Evolutionary conservation across 2,113 vertebrate species (phyloP).

Genomic region (Dasypus novemcinctus): DNA sequence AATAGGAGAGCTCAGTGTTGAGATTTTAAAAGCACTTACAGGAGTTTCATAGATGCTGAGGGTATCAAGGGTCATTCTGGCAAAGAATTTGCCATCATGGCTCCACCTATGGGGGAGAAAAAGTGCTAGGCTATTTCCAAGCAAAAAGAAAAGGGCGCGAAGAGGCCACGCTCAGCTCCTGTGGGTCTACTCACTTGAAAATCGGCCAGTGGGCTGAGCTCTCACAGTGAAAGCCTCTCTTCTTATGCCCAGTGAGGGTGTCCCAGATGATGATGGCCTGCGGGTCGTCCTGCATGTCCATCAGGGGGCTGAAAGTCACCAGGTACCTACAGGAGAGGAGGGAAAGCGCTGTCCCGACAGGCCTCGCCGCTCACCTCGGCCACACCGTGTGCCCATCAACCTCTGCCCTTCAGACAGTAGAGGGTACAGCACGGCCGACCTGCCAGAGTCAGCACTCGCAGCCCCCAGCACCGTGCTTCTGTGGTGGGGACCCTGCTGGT

Average conservation of each 20-base stretch:
- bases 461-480: too few relatives aligned
- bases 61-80: conserved; percentile 95
- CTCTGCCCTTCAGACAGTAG: accelerated
- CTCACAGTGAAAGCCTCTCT: conserved; percentile 98
- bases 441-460: neutral
- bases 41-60: conserved; percentile 99
- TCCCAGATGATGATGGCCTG: conserved; percentile 99
- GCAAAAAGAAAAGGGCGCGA: neutral
- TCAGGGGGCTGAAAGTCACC: conserved; percentile 96
- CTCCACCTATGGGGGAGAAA: conserved; percentile 90
- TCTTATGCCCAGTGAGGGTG: conserved; percentile 97
- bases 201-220: conserved; percentile 99
- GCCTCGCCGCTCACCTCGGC: accelerated
- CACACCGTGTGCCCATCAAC: accelerated
- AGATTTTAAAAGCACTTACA: conserved; percentile 83
- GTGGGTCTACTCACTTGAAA: conserved; percentile 91
- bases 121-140: neutral
- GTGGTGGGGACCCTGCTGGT: too few relatives aligned
- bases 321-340: conserved; percentile 88
- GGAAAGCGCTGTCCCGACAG: accelerated
- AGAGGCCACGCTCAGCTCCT: accelerated
- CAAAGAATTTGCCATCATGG: conserved; percentile 98
- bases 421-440: accelerated
- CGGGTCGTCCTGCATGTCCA: conserved; percentile 98
- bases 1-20: accelerated